phyloP scores from a whole-genome alignment of 1,140 invertebrate species.

The Teleogryllus occipitalis region DNA sequence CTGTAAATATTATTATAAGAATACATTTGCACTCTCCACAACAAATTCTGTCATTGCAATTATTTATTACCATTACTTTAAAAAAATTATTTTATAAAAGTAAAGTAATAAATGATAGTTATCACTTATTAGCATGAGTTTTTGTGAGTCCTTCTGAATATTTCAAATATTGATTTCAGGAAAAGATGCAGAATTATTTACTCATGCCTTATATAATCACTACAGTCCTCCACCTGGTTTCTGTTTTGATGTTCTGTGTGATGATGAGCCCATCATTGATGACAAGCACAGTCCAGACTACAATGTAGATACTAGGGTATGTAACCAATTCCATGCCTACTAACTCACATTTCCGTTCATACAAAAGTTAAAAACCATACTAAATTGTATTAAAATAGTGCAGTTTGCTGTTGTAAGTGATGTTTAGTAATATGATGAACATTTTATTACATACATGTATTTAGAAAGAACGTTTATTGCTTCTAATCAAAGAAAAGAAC shows the following conservation, averaged over 20 bases:
- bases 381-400: no score
- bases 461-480: no score
- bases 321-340: neutral
- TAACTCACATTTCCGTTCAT: no score
- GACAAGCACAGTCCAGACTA: constrained; percentile 60
- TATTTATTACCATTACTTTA: neutral
- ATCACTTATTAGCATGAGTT: neutral
- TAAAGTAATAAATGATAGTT: neutral
- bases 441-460: no score
- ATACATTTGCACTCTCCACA: no score
- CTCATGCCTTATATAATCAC: constrained; percentile 61
- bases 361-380: no score
- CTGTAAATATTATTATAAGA: no score
- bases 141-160: neutral
- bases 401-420: no score
- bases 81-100: neutral
- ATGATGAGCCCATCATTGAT: constrained; percentile 73
- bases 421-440: no score
- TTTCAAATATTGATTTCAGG: constrained; percentile 6
- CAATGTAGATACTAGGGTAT: constrained; percentile 58
- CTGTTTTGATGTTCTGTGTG: constrained; percentile 80
- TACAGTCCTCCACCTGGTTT: constrained; percentile 79
- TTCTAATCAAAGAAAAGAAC: no score
- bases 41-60: no score
- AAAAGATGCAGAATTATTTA: constrained; percentile 45